A percentile compares a stretch with the other conserved stretches of the same genome.
These are phyloP conservation scores for Drosophila simulans DNA, from an alignment of 1,140 invertebrate species.

Conservation along the genomic window DNA sequence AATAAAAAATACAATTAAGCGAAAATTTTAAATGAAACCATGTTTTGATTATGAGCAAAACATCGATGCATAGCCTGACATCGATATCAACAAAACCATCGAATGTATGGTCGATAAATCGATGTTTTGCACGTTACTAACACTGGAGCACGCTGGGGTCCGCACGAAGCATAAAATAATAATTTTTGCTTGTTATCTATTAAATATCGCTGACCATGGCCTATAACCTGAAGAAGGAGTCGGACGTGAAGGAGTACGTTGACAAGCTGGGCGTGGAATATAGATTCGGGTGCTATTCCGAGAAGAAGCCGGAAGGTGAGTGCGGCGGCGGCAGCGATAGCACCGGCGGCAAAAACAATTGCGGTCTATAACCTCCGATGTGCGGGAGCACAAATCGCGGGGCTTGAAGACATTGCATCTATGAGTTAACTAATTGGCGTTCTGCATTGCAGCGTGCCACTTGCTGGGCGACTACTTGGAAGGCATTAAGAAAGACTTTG, in stretches of 20 bases:
- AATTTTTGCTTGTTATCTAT: conserved; percentile 29
- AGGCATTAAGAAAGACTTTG: conserved; percentile 91
- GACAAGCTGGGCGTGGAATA: conserved; percentile 96
- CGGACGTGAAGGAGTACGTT: conserved; percentile 94
- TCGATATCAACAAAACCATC: no score
- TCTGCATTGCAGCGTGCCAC: conserved; percentile 91
- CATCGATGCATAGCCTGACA: no score
- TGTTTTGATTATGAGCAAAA: no score
- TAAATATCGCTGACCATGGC: conserved; percentile 84
- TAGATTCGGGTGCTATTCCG: conserved; percentile 94
- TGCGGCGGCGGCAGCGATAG: conserved; percentile 6
- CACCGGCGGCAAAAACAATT: conserved; percentile 10
- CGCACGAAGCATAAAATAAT: conserved; percentile 7
- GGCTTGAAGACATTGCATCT: neutral
- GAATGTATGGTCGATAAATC: no score
- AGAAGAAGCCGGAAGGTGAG: conserved; percentile 92
- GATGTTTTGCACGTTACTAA: no score
- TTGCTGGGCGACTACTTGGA: conserved; percentile 95
- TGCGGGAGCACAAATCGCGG: conserved; percentile 27
- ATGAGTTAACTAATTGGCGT: neutral
- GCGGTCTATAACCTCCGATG: conserved; percentile 64
- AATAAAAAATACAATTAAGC: no score
- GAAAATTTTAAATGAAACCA: no score
- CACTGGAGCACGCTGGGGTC: no score
- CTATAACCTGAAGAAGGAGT: conserved; percentile 92